Evolutionary conservation across 1,140 invertebrate genomes (phyloP).

Genomic region (Telenomus remus): DNA sequence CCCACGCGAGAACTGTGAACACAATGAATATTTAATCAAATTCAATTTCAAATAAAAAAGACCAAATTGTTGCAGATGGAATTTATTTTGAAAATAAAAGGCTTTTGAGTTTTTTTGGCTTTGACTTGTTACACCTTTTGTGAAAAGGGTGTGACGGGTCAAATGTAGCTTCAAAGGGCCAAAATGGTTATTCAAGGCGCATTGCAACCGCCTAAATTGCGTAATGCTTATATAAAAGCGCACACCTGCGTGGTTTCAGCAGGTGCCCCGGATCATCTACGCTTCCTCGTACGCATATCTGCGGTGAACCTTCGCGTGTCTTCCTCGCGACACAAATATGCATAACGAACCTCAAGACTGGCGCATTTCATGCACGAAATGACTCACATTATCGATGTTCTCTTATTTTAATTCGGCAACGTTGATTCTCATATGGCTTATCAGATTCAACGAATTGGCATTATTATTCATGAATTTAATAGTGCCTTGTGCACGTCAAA

Average conservation of each 20-base stretch:
- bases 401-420: conserved; percentile 35
- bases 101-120: conserved; percentile 6
- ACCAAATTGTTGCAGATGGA: no score
- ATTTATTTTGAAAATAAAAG: no score
- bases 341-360: conserved; percentile 38
- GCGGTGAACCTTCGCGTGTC: conserved; percentile 38
- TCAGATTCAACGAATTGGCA: conserved; percentile 36
- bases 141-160: conserved; percentile 20
- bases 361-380: conserved; percentile 49
- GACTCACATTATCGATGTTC: conserved; percentile 33
- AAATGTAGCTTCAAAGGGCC: conserved; percentile 19
- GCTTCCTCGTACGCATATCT: conserved; percentile 26
- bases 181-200: conserved; percentile 46
- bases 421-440: conserved; percentile 39
- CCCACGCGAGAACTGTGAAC: no score
- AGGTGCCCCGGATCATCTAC: conserved; percentile 31
- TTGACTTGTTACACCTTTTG: conserved; percentile 10
- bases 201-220: conserved; percentile 50
- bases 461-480: conserved; percentile 57
- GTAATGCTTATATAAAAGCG: conserved; percentile 57
- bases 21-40: no score
- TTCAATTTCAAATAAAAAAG: no score
- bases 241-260: conserved; percentile 52
- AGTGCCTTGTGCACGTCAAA: conserved; percentile 2
- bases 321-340: conserved; percentile 52